These are phyloP conservation scores for Hippocampus guttulatus DNA, from an alignment of 2,113 vertebrate species.

Conservation along the genomic window DNA sequence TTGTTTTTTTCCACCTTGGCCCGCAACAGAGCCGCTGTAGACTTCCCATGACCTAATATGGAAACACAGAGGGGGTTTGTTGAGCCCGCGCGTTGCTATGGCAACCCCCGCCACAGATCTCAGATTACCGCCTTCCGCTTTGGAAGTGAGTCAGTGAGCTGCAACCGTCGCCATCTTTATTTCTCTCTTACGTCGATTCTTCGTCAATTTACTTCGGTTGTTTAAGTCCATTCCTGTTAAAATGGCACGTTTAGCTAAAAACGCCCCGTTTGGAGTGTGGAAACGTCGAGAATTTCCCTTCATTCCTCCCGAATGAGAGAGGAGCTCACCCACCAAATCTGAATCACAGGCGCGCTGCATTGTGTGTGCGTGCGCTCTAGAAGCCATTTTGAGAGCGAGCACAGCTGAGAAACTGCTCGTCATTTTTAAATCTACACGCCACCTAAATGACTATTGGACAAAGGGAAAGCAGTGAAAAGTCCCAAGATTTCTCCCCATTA, in stretches of 20 bases:
- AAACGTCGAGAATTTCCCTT: constrained; percentile 3
- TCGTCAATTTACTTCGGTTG: background rate
- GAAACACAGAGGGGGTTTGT: constrained; percentile 53
- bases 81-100: constrained; percentile 46
- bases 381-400: constrained; percentile 77
- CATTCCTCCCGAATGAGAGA: constrained; percentile 9
- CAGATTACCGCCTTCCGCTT: constrained; percentile 52
- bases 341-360: constrained; percentile 57
- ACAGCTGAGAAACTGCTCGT: constrained; percentile 67
- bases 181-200: constrained; percentile 3
- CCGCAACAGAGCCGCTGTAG: constrained; percentile 26
- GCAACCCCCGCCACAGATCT: constrained; percentile 54
- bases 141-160: constrained; percentile 33
- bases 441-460: constrained; percentile 53
- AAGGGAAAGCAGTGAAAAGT: constrained; percentile 51
- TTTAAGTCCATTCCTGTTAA: background rate
- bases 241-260: background rate
- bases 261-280: constrained; percentile 4
- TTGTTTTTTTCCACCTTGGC: background rate
- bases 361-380: constrained; percentile 27
- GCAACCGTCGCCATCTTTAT: constrained; percentile 18
- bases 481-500: constrained; percentile 48
- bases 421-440: constrained; percentile 38
- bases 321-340: constrained; percentile 72
- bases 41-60: constrained; percentile 71